These are phyloP conservation scores for Charina bottae DNA, from an alignment of 2,113 vertebrate genomes.

Conservation along the genomic window DNA sequence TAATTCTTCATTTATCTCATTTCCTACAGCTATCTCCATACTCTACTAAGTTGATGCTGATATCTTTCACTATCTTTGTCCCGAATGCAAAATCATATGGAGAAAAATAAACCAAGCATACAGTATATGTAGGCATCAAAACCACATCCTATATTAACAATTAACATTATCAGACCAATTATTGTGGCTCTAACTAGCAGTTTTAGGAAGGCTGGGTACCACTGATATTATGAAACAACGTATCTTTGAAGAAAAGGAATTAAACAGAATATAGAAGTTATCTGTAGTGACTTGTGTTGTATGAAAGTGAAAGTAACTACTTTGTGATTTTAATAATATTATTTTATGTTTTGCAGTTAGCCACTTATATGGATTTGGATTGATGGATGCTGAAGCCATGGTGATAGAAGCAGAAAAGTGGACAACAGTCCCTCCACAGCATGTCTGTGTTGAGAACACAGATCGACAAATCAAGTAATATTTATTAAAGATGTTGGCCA, in stretches of 20 bases:
- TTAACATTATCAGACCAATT: neutral
- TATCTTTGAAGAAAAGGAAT: neutral
- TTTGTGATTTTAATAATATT: conserved; percentile 41
- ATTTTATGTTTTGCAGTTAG: conserved; percentile 82
- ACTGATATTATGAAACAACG: neutral
- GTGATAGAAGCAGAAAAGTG: conserved; percentile 96
- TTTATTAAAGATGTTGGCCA: conserved; percentile 37
- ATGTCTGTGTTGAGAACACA: conserved; percentile 94
- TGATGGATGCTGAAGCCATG: conserved; percentile 99
- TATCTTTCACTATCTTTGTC: neutral
- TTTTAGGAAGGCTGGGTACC: neutral
- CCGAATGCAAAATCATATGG: neutral
- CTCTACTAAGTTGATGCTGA: neutral
- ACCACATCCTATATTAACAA: neutral
- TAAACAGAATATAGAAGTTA: neutral
- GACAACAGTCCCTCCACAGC: conserved; percentile 92
- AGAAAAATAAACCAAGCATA: neutral
- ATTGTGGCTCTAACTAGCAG: neutral
- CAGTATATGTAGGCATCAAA: neutral
- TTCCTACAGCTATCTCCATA: neutral
- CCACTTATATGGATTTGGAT: conserved; percentile 96
- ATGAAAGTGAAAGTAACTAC: neutral
- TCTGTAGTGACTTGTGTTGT: neutral
- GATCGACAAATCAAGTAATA: conserved; percentile 96
- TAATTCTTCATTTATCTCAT: neutral